phyloP scores from a whole-genome alignment of 2,797 vertebrate genomes.

The Malurus splendens region DNA sequence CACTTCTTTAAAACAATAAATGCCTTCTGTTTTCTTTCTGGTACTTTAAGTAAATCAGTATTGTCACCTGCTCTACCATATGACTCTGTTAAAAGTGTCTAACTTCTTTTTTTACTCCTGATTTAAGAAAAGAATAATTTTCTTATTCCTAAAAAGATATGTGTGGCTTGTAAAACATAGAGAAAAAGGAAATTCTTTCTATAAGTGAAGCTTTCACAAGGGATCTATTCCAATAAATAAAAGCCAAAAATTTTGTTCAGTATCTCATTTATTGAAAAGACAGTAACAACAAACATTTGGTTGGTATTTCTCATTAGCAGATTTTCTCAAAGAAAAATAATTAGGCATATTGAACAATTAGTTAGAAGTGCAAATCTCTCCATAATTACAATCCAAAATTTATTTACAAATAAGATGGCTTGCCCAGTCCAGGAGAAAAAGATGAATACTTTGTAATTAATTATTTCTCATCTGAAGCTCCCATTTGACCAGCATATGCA shows the following conservation, averaged over 20 bases:
- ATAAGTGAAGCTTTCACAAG: neutral
- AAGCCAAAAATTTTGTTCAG: neutral
- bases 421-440: neutral
- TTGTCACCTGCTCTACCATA: neutral
- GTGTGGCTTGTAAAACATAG: neutral
- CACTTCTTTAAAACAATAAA: neutral
- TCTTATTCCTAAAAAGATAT: neutral
- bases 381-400: neutral
- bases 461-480: neutral
- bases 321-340: slow-evolving; percentile 42
- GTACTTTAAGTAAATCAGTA: neutral
- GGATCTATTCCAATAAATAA: neutral
- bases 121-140: neutral
- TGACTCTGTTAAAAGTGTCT: neutral
- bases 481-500: neutral
- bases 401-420: neutral
- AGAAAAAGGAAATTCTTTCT: neutral
- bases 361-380: neutral
- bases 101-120: neutral
- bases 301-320: slow-evolving; percentile 30
- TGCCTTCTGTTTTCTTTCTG: neutral
- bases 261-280: neutral
- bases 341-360: slow-evolving; percentile 32
- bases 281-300: slow-evolving; percentile 38
- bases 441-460: neutral